Percentiles rank a stretch among this genome's conserved stretches.
Evolutionary conservation across 2,888 invertebrate genomes (phyloP).

Genomic region (Asteroscopus sphinx): DNA sequence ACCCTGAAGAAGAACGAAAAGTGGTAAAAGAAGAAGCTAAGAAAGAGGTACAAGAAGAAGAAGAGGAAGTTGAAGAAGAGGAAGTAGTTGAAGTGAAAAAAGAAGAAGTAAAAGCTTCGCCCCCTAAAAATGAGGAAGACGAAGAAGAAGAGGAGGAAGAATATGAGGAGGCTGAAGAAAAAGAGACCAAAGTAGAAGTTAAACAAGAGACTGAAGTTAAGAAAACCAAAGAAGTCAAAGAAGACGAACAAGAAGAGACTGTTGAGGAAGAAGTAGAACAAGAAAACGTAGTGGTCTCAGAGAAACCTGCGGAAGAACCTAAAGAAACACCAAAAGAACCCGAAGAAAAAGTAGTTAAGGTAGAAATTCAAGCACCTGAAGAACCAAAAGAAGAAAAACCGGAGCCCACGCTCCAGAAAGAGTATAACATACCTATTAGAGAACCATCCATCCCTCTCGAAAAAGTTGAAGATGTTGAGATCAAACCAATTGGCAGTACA

Average conservation of each 20-base stretch:
- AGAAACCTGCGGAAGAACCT: slow-evolving; percentile 42
- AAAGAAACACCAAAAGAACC: slow-evolving; percentile 45
- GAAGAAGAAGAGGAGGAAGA: slow-evolving; percentile 61
- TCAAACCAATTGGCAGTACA: slow-evolving; percentile 83
- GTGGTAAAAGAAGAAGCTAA: slow-evolving; percentile 19
- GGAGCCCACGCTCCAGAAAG: slow-evolving; percentile 51
- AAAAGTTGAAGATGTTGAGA: slow-evolving; percentile 85
- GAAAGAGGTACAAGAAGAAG: slow-evolving; percentile 26
- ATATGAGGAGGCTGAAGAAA: slow-evolving; percentile 47
- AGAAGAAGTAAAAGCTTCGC: slow-evolving; percentile 12
- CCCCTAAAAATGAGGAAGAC: slow-evolving; percentile 47
- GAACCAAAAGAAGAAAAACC: slow-evolving; percentile 55
- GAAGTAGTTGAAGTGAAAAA: slow-evolving; percentile 36
- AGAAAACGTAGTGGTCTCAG: slow-evolving; percentile 34
- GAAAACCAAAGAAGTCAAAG: slow-evolving; percentile 20
- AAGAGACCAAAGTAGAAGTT: slow-evolving; percentile 20
- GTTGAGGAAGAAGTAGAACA: slow-evolving; percentile 55
- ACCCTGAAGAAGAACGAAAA: slow-evolving; percentile 21
- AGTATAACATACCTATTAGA: slow-evolving; percentile 71
- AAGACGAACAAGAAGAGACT: slow-evolving; percentile 25
- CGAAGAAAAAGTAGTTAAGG: slow-evolving; percentile 46
- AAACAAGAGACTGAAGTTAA: slow-evolving; percentile 27
- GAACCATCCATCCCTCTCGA: slow-evolving; percentile 84
- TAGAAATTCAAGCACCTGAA: slow-evolving; percentile 37
- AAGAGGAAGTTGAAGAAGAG: slow-evolving; percentile 28